phyloP scores from a whole-genome alignment of 2,113 vertebrate genomes.

The Siniperca knerii region DNA sequence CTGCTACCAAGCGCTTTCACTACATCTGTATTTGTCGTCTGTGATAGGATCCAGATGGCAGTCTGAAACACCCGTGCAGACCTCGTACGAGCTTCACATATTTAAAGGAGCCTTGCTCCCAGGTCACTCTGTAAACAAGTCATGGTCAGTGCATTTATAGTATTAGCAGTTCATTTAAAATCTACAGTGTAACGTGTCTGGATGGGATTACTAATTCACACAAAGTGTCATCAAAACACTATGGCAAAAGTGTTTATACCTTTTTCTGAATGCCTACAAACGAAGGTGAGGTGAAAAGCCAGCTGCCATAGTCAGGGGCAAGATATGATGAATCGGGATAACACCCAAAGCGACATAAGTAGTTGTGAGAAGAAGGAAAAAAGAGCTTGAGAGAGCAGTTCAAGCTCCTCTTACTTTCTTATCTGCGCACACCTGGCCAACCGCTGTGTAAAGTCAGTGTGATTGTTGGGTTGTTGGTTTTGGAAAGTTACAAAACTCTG shows the following conservation, averaged over 20 bases:
- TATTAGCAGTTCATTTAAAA: not conserved
- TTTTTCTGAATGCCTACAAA: not conserved
- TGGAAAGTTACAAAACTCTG: not conserved
- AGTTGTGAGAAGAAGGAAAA: not conserved
- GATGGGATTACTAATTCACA: not conserved
- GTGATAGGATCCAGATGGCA: conserved; percentile 94
- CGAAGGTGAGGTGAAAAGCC: not conserved
- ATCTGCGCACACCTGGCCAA: not conserved
- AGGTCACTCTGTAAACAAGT: conserved; percentile 81
- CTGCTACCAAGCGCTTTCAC: conserved; percentile 57
- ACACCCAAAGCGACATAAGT: not conserved
- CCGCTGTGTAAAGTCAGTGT: too few species aligned
- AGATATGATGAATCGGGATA: not conserved
- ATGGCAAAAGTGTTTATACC: not conserved
- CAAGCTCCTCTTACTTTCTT: not conserved
- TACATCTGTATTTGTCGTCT: conserved; percentile 56
- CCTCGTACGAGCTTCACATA: conserved; percentile 86
- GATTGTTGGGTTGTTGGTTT: not conserved
- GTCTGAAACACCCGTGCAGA: conserved; percentile 88
- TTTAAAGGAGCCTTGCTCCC: conserved; percentile 83
- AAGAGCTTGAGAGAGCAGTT: not conserved
- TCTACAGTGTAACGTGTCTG: not conserved
- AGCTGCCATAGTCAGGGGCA: not conserved
- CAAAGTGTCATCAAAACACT: not conserved
- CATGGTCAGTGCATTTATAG: not conserved